Base-by-base conservation (phyloP, 1,140 invertebrate genomes). In the Eurosta solidaginis region DNA sequence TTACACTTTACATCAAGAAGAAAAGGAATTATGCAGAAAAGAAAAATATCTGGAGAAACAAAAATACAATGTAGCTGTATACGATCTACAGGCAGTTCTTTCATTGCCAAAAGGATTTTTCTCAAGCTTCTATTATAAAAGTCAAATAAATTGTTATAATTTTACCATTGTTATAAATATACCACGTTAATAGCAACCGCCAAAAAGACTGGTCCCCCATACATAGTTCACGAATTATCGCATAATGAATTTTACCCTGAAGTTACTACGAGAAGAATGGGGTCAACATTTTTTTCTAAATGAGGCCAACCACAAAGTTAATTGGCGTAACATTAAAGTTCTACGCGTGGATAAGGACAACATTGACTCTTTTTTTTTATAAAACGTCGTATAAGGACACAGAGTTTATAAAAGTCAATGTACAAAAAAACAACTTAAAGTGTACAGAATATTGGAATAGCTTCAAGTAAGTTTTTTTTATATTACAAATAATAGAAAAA, bases 21-120 rank as follows among this genome's bases (percentile, higher is more conserved):
- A 85, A 79, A 88, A 87, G 80, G 68, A 81, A 40, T 77, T 83
- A 49, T 63, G 79, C 33, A 49, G 84, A 80, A 47, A 59, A 42
- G 80, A 87, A 79, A 88, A 88, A 80, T 80, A 82, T 27, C 78
- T 78, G 14, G 86, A 88, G 77, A 88, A 83, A 76, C 78, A 81
- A 78, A 81, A 79, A 14, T 74, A 59, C n/a, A 68, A 81, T 52
- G 84, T 87, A 29, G 82, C 84, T 59, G 79, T 81, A 76, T 88
- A 86, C 80, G 87, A 88, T 78, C 77, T 88, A 20, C 83, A 88
- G 78, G 85, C 87, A 79, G 82, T 86, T 52, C 68, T 89, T 74
- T 78, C 79, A 78, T 79, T 79, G 73, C 86, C 87, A 42, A 81
- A 81, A 82, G 82, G 83, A 50, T 81, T 88, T 44, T 77, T 83